These are phyloP conservation scores for Dromiciops gliroides DNA, from an alignment of 2,113 vertebrate species.

Conservation along the genomic window DNA sequence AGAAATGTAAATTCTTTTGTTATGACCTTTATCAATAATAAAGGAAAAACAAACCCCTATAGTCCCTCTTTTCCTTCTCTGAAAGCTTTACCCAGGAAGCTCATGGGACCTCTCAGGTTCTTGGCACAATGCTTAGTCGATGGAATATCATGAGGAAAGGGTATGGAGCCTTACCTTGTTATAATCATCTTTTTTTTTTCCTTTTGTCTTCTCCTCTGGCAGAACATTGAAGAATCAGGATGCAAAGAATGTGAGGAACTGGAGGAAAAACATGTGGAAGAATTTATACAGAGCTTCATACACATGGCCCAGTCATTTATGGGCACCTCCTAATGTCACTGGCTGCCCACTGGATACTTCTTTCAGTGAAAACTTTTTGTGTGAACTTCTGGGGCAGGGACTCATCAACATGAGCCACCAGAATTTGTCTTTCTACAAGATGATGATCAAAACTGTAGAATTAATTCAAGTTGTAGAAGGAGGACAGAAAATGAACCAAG, in stretches of 20 bases:
- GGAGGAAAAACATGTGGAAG: slow-evolving; percentile 82
- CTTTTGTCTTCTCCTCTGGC: slow-evolving; percentile 56
- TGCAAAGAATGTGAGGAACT: slow-evolving; percentile 87
- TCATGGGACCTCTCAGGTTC: neutral
- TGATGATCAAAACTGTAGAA: neutral
- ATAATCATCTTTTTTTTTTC: slow-evolving; percentile 38
- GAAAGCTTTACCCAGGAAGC: neutral
- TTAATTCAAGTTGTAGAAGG: neutral
- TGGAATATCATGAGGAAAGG: neutral
- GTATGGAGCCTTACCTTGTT: neutral
- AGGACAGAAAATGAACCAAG: slow-evolving; percentile 19
- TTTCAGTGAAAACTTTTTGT: neutral
- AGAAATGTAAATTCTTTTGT: slow-evolving; percentile 36
- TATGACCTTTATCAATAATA: neutral
- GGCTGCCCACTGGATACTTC: neutral
- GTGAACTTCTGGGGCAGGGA: neutral
- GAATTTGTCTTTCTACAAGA: neutral
- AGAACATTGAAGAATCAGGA: slow-evolving; percentile 71
- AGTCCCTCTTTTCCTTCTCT: neutral
- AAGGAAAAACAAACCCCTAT: neutral
- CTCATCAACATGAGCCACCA: neutral
- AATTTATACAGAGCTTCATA: slow-evolving; percentile 82
- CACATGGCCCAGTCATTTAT: slow-evolving; percentile 63
- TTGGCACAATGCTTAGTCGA: neutral
- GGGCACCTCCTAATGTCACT: slow-evolving; percentile 15